These are phyloP conservation scores for Zoanthus sociatus DNA, from an alignment of 92 coral and sea anemone genomes.

Conservation along the genomic window DNA sequence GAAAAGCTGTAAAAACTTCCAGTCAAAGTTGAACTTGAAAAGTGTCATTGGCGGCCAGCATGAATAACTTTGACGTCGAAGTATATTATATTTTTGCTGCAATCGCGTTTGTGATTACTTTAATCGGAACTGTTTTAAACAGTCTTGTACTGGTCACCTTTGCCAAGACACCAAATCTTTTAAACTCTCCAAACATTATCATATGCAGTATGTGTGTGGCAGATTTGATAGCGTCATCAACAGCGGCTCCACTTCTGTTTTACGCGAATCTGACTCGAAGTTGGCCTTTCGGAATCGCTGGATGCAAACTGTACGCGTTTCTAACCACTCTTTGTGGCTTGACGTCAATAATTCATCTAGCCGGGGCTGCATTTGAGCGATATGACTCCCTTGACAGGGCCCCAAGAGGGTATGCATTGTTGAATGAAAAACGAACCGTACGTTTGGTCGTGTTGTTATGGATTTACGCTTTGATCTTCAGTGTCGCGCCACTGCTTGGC, in stretches of 20 bases:
- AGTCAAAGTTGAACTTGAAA: background rate
- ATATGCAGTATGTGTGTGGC: conserved; percentile 79
- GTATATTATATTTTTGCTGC: background rate
- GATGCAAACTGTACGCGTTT: conserved; percentile 74
- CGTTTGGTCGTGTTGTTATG: conserved; percentile 51
- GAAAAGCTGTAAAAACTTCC: background rate
- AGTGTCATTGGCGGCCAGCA: background rate
- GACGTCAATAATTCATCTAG: conserved; percentile 69
- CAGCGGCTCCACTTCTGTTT: conserved; percentile 68
- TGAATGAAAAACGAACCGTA: conserved; percentile 30
- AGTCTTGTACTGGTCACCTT: conserved; percentile 79
- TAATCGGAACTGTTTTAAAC: conserved; percentile 32
- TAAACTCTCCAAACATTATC: conserved; percentile 81
- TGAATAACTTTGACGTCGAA: background rate
- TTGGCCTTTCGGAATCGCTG: conserved; percentile 50
- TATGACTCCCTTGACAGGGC: conserved; percentile 46
- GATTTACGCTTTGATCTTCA: conserved; percentile 65
- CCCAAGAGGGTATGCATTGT: background rate
- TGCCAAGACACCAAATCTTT: conserved; percentile 61
- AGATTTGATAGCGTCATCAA: conserved; percentile 65
- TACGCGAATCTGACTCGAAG: conserved; percentile 53
- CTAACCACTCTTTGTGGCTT: conserved; percentile 66
- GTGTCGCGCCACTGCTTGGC: conserved; percentile 72
- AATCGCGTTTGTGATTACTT: background rate
- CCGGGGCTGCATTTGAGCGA: conserved; percentile 72